A percentile compares a stretch with the other conserved stretches of the same genome.
phyloP scores from a whole-genome alignment of 1,140 invertebrate species.

The Homarus americanus region DNA sequence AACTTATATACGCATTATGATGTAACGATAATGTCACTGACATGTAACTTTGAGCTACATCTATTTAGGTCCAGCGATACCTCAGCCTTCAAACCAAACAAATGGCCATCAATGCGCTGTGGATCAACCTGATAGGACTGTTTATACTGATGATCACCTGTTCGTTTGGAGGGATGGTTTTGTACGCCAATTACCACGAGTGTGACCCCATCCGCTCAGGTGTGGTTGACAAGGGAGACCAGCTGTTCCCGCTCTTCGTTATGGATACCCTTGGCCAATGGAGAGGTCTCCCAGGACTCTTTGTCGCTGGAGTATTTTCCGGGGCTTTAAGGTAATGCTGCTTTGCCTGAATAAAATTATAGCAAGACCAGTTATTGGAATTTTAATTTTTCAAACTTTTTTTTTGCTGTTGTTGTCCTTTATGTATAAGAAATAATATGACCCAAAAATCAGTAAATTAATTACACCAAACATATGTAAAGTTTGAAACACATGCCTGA shows the following conservation, averaged over 20 bases:
- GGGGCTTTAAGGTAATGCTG: slow-evolving; percentile 83
- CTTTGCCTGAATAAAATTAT: neutral
- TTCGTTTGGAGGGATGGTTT: slow-evolving; percentile 90
- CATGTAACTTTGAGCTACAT: too few species aligned
- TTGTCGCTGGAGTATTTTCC: slow-evolving; percentile 90
- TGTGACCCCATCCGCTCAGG: slow-evolving; percentile 85
- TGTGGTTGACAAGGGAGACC: slow-evolving; percentile 79
- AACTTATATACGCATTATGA: too few species aligned
- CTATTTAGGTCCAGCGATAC: slow-evolving; percentile 88
- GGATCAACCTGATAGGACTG: slow-evolving; percentile 84
- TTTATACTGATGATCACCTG: slow-evolving; percentile 85
- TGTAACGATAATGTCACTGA: too few species aligned
- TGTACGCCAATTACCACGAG: slow-evolving; percentile 88
- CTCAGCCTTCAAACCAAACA: slow-evolving; percentile 85
- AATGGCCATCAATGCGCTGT: slow-evolving; percentile 81
- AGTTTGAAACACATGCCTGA: too few species aligned
- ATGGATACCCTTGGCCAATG: slow-evolving; percentile 79
- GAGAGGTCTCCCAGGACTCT: slow-evolving; percentile 82
- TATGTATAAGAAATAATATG: too few species aligned
- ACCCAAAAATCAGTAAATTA: too few species aligned
- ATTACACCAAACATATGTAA: too few species aligned
- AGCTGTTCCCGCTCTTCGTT: slow-evolving; percentile 80
- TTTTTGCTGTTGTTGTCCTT: too few species aligned
- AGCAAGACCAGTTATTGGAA: too few species aligned
- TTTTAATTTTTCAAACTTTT: too few species aligned